Evolutionary conservation across 2,797 vertebrate species (phyloP).

Genomic region (Cottoperca gobio): DNA sequence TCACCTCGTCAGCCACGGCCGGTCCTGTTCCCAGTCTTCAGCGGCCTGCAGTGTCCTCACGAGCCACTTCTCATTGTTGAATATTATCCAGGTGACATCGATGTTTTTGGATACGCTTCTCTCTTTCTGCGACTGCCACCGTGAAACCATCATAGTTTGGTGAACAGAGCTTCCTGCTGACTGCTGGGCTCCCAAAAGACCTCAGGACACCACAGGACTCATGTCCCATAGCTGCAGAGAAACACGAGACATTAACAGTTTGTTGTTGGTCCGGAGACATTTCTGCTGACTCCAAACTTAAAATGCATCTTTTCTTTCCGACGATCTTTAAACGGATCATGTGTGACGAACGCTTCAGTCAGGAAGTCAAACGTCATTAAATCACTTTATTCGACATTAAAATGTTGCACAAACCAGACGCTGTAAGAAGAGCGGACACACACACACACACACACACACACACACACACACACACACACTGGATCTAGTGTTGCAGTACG

Average conservation of each 20-base stretch:
- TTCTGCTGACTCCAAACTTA: not conserved
- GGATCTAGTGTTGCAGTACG: no score
- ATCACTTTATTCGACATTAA: no score
- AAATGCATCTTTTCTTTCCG: no score
- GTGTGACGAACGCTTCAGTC: no score
- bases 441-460: no score
- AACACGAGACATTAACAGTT: not conserved
- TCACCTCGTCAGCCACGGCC: slow-evolving; percentile 16
- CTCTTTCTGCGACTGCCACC: slow-evolving; percentile 4
- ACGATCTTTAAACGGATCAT: no score
- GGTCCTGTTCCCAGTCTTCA: slow-evolving; percentile 30
- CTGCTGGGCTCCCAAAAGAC: no score
- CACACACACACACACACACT: no score
- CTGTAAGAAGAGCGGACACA: no score
- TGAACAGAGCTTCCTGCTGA: slow-evolving; percentile 18
- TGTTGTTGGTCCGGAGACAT: not conserved
- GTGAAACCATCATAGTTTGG: slow-evolving; percentile 23
- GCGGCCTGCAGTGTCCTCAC: slow-evolving; percentile 36
- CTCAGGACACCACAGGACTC: slow-evolving; percentile 97
- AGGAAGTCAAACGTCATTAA: no score
- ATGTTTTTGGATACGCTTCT: not conserved
- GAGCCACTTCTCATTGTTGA: slow-evolving; percentile 39
- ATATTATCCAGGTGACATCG: slow-evolving; percentile 55
- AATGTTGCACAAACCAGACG: no score
- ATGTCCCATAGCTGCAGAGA: slow-evolving; percentile 95